Percentiles rank a stretch among this genome's conserved stretches.
Evolutionary conservation across 2,888 invertebrate genomes (phyloP).

Genomic region (Amphipoea oculea): DNA sequence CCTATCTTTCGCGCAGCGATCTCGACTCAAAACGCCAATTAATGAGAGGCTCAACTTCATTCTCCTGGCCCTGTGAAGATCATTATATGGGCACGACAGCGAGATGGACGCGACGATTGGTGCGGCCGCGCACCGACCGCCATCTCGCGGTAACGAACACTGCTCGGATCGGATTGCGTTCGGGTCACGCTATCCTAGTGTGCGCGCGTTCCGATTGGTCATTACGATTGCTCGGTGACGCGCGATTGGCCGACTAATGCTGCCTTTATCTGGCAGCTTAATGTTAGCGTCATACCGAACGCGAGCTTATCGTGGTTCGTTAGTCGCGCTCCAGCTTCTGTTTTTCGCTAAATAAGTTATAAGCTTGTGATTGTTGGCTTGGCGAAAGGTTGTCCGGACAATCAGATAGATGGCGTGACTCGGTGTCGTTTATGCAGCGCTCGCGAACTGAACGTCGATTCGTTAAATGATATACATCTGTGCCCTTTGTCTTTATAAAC

Average conservation of each 20-base stretch:
- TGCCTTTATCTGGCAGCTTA: constrained; percentile 83
- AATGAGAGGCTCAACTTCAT: constrained; percentile 91
- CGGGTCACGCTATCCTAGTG: constrained; percentile 90
- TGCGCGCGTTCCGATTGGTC: constrained; percentile 85
- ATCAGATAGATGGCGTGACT: constrained; percentile 90
- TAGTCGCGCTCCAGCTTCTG: constrained; percentile 86
- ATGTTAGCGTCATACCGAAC: constrained; percentile 86
- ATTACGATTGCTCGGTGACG: constrained; percentile 85
- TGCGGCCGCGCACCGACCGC: constrained; percentile 84
- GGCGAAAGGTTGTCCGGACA: constrained; percentile 83
- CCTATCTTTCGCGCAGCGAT: constrained; percentile 90
- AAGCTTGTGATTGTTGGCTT: constrained; percentile 85
- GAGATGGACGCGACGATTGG: constrained; percentile 90
- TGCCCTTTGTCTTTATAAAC: constrained; percentile 89
- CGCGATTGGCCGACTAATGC: constrained; percentile 86
- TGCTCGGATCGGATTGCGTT: constrained; percentile 88
- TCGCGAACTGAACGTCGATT: constrained; percentile 87
- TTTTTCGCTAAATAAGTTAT: constrained; percentile 89
- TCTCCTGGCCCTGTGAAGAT: constrained; percentile 90
- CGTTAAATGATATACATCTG: constrained; percentile 89
- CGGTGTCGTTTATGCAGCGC: constrained; percentile 86
- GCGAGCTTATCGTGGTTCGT: constrained; percentile 86
- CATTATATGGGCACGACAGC: constrained; percentile 91
- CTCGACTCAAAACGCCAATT: constrained; percentile 91
- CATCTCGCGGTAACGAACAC: constrained; percentile 90